phyloP scores from a whole-genome alignment of 1,140 invertebrate species.

The Bombus ignitus region DNA sequence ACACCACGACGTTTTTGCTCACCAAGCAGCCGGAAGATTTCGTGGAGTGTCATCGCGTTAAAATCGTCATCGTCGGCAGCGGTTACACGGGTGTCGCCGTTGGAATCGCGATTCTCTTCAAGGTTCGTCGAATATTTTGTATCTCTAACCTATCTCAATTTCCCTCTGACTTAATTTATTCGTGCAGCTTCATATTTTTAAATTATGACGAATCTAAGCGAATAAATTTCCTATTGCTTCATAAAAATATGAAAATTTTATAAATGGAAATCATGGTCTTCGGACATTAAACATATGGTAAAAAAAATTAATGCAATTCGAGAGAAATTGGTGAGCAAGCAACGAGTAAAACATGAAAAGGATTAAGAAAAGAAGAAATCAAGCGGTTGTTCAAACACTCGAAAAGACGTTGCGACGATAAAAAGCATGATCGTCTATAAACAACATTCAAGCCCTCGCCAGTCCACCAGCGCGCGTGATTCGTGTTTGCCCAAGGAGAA shows the following conservation, averaged over 20 bases:
- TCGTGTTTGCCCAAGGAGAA: constrained; percentile 45
- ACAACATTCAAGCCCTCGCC: not conserved
- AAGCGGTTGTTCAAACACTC: not conserved
- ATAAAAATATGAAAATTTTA: too few relatives aligned
- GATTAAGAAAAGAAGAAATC: not conserved
- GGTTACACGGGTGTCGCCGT: constrained; percentile 74
- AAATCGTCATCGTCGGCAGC: constrained; percentile 75
- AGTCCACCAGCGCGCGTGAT: constrained; percentile 14
- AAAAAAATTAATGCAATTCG: not conserved
- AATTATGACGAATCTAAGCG: not conserved
- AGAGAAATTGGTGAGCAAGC: too few relatives aligned
- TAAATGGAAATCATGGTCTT: too few relatives aligned
- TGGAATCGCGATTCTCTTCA: constrained; percentile 74
- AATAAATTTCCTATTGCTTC: not conserved
- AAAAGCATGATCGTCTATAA: not conserved
- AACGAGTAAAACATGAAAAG: not conserved
- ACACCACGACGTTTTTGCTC: constrained; percentile 74
- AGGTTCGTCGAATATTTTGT: constrained; percentile 61
- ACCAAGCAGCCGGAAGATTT: constrained; percentile 72
- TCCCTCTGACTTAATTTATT: not conserved
- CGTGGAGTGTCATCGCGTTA: constrained; percentile 70
- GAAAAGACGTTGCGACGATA: not conserved
- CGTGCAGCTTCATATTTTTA: too few relatives aligned
- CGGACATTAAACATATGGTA: not conserved
- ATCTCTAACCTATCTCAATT: not conserved